Percentiles rank a stretch among this genome's conserved stretches.
These are phyloP conservation scores for Engystomops pustulosus DNA, from an alignment of 2,113 vertebrate species.

Conservation along the genomic window DNA sequence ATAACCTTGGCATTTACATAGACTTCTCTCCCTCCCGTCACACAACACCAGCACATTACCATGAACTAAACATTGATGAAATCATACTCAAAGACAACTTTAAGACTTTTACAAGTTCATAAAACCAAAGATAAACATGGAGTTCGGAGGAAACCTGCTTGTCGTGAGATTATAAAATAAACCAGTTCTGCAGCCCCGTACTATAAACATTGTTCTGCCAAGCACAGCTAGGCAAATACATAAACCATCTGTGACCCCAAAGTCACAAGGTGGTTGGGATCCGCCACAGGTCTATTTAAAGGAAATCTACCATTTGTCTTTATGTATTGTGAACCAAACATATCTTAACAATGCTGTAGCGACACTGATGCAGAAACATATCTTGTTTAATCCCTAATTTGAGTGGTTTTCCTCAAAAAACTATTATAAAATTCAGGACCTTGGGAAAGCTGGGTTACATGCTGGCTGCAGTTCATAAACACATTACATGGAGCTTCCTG, in stretches of 20 bases:
- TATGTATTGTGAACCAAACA: no score
- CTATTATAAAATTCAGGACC: no score
- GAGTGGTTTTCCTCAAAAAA: no score
- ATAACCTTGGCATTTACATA: neutral
- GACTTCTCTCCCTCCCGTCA: neutral
- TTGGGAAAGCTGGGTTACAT: no score
- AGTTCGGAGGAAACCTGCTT: conserved; percentile 27
- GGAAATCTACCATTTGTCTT: no score
- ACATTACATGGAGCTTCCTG: no score
- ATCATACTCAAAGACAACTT: conserved; percentile 6
- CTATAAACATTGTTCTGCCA: neutral
- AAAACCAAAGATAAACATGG: conserved; percentile 37
- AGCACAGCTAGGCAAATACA: neutral
- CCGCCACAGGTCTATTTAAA: no score
- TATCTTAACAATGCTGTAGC: no score
- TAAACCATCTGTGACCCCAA: neutral
- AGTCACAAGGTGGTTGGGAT: no score
- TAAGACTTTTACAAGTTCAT: conserved; percentile 13
- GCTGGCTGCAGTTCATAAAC: no score
- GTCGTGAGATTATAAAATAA: conserved; percentile 29
- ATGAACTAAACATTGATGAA: neutral
- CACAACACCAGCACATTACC: neutral
- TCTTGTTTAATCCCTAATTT: no score
- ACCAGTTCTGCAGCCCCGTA: conserved; percentile 13
- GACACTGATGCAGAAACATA: no score